These are phyloP conservation scores for Aythya baeri DNA, from an alignment of 2,113 vertebrate genomes.

Conservation along the genomic window DNA sequence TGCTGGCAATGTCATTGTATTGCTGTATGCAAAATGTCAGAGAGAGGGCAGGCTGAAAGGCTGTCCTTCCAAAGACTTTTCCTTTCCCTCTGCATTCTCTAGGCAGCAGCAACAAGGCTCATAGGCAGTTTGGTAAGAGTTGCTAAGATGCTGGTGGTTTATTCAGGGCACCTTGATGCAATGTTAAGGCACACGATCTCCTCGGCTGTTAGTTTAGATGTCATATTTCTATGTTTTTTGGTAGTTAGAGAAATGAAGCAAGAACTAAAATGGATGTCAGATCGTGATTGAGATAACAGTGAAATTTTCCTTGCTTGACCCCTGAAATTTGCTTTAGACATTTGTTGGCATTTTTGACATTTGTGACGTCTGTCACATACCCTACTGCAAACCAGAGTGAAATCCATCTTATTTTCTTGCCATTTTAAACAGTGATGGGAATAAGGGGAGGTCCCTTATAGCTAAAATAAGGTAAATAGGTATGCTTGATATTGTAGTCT, in stretches of 20 bases:
- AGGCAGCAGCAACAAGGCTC: not conserved
- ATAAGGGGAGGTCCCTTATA: not conserved
- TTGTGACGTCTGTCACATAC: not conserved
- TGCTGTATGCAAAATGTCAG: not conserved
- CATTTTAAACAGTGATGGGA: not conserved
- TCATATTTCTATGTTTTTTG: not conserved
- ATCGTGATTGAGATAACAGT: not conserved
- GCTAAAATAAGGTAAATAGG: not conserved
- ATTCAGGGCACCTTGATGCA: not conserved
- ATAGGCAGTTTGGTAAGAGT: not conserved
- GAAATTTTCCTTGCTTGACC: not conserved
- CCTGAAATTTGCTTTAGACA: not conserved
- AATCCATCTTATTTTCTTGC: not conserved
- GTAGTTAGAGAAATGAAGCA: not conserved
- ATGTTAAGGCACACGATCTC: not conserved
- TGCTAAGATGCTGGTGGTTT: not conserved
- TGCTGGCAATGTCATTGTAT: not conserved
- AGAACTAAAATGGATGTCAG: not conserved
- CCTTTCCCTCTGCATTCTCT: not conserved
- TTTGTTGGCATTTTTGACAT: not conserved
- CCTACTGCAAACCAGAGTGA: not conserved
- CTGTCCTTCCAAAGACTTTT: not conserved
- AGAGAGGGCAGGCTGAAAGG: not conserved
- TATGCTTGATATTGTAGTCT: not conserved
- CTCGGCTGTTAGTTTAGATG: not conserved